Conservation (phyloP, 2,888 invertebrate species). For the Drosophila villosipedis region DNA sequence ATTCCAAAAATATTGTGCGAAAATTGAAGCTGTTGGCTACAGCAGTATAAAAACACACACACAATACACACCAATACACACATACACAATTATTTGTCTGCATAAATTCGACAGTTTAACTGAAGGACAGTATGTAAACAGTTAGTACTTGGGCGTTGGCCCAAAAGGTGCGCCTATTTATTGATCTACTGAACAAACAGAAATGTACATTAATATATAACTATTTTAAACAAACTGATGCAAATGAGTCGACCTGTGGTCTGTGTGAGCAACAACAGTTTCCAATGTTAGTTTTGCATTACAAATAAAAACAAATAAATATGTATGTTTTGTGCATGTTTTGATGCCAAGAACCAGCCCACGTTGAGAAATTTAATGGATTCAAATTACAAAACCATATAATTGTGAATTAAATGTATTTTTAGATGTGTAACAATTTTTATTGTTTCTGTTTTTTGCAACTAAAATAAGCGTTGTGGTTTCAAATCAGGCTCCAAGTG, state of each 20-base stretch:
- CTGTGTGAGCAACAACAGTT: neutral
- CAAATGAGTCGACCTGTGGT: neutral
- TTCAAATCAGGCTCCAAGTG: constrained; percentile 67
- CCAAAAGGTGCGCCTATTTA: constrained; percentile 4
- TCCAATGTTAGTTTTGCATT: constrained; percentile 11
- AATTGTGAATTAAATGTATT: constrained; percentile 72
- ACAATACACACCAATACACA: constrained; percentile 14
- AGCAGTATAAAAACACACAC: constrained; percentile 29
- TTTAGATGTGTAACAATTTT: constrained; percentile 61
- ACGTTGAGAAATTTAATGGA: constrained; percentile 53
- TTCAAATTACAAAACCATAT: constrained; percentile 31
- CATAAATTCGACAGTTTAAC: constrained; percentile 15
- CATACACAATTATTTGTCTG: constrained; percentile 14
- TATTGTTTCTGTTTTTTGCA: constrained; percentile 41
- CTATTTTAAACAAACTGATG: constrained; percentile 21
- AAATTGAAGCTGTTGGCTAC: constrained; percentile 28
- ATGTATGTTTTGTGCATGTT: constrained; percentile 22
- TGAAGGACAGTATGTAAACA: constrained; percentile 4
- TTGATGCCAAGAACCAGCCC: constrained; percentile 70
- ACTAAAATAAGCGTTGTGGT: constrained; percentile 71
- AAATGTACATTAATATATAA: constrained; percentile 11
- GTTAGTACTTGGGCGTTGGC: constrained; percentile 29
- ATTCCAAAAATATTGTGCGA: constrained; percentile 51
- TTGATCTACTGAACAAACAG: constrained; percentile 25
- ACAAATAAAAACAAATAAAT: constrained; percentile 14